A percentile compares a stretch with the other conserved stretches of the same genome.
Evolutionary conservation across 2,797 vertebrate genomes (phyloP).

Genomic region (Coregonus sp.): DNA sequence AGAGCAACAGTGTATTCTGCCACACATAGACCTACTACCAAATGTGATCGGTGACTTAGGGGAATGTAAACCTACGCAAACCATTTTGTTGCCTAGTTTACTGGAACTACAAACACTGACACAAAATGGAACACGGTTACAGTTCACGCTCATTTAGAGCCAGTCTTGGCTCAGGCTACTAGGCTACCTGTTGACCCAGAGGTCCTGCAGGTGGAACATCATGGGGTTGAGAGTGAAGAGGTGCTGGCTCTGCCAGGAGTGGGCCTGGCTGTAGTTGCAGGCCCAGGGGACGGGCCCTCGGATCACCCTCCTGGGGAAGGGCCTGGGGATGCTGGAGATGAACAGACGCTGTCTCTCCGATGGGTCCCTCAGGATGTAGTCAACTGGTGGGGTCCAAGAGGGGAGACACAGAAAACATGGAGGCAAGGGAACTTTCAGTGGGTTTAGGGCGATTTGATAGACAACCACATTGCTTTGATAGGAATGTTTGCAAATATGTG

Average conservation of each 20-base stretch:
- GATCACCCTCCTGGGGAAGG: conserved; percentile 80
- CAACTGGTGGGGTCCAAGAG: conserved; percentile 72
- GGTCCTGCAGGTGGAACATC: conserved; percentile 79
- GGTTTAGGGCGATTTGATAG: not conserved
- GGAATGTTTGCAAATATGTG: not conserved
- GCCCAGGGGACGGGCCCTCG: conserved; percentile 87
- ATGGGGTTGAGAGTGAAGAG: conserved; percentile 80
- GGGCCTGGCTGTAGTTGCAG: conserved; percentile 61
- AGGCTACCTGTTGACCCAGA: conserved; percentile 84
- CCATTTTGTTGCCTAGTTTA: too few species aligned
- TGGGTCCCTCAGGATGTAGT: conserved; percentile 88
- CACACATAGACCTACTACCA: too few species aligned
- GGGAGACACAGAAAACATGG: not conserved
- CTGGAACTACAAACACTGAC: too few species aligned
- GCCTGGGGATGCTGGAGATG: conserved; percentile 73
- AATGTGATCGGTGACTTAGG: too few species aligned
- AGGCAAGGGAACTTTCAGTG: not conserved
- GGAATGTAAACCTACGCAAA: too few species aligned
- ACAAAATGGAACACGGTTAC: not conserved
- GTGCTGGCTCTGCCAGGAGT: conserved; percentile 79
- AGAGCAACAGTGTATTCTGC: too few species aligned
- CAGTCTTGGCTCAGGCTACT: not conserved
- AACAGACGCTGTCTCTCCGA: conserved; percentile 80
- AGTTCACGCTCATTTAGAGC: not conserved
- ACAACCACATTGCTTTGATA: not conserved